A percentile compares a stretch with the other conserved stretches of the same genome.
phyloP scores from a whole-genome alignment of 2,888 invertebrate genomes.

The Chrysotoxum bicinctum region DNA sequence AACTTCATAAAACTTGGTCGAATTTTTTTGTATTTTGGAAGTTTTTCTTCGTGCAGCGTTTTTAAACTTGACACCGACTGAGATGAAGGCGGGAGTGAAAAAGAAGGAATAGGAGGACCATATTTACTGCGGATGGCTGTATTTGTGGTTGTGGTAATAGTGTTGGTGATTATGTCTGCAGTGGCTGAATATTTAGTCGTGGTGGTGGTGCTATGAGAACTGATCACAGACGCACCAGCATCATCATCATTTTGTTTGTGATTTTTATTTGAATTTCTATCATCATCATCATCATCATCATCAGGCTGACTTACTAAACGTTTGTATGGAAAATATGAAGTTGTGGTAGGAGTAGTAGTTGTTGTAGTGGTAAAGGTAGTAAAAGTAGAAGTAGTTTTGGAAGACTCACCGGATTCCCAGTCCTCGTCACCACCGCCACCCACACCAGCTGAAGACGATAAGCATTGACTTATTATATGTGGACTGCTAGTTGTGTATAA shows the following conservation, averaged over 20 bases:
- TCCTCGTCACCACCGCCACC: conserved; percentile 75
- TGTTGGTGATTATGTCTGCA: conserved; percentile 38
- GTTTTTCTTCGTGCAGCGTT: neutral
- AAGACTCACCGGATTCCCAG: conserved; percentile 82
- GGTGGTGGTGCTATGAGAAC: conserved; percentile 25
- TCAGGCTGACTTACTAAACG: conserved; percentile 73
- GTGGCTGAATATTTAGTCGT: conserved; percentile 37
- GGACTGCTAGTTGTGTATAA: no score
- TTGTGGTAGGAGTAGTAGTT: conserved; percentile 74
- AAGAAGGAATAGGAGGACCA: neutral
- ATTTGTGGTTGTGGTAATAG: conserved; percentile 63
- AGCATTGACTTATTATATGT: no score
- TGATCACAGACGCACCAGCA: conserved; percentile 30
- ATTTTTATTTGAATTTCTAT: conserved; percentile 61
- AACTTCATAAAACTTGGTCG: no score
- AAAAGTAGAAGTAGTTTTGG: conserved; percentile 73
- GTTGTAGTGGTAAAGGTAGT: conserved; percentile 74
- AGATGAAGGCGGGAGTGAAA: neutral
- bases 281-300: conserved; percentile 60
- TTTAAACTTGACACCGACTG: neutral
- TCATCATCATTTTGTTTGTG: conserved; percentile 43
- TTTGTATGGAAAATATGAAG: conserved; percentile 70
- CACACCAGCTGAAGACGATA: conserved; percentile 75
- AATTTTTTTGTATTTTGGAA: neutral
- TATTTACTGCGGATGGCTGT: conserved; percentile 13